Evolutionary conservation across 2,113 vertebrate species (phyloP), one percentile per base, ranked within the genome.

Genomic region (Sciurus niger): DNA sequence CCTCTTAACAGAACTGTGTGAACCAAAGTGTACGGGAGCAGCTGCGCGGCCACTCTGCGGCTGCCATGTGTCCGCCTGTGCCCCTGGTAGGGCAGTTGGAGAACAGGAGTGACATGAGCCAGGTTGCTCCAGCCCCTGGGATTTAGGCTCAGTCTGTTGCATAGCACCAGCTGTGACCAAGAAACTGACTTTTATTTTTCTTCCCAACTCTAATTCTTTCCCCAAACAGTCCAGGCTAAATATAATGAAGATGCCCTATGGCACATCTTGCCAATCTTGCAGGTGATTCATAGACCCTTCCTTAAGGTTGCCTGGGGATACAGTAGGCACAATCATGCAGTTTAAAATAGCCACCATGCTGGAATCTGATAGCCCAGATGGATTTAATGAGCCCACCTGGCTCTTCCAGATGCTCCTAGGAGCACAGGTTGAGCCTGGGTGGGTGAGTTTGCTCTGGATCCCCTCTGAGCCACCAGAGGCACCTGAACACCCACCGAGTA

Each of bases 211-310:
- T 46, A 58, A n/a, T 32, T 92, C 60, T 89, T 84, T 77, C 8
- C 55, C 76, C 72, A 85, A 89, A 51, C 25, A 84, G 58, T 74
- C 37, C 46, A 40, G 82, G 58, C 72, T 85, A 80, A 95, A 80
- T 85, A 85, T 90, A 95, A 84, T 11, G n/a, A 90, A 20, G 43
- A 72, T 88, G 78, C 86, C 92, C 92, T 93, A 87, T 91, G 95
- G 82, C 95, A 95, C 58, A 89, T 90, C 82, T 72, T 40, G n/a
- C 67, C 92, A 78, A 28, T 48, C 79, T 91, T 85, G 43, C n/a
- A 16, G 79, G 68, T 96, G 95, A 96, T 53, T 97, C 97, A 97
- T 32, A 90, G 95, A 67, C 73, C 58, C 73, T 93, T 51, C 46
- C 51, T 85, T 37, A 3, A 67, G 83, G 58, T 58, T 20, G 17